Evolutionary conservation across 2,113 vertebrate genomes (phyloP).

Genomic region (Apaloderma vittatum): DNA sequence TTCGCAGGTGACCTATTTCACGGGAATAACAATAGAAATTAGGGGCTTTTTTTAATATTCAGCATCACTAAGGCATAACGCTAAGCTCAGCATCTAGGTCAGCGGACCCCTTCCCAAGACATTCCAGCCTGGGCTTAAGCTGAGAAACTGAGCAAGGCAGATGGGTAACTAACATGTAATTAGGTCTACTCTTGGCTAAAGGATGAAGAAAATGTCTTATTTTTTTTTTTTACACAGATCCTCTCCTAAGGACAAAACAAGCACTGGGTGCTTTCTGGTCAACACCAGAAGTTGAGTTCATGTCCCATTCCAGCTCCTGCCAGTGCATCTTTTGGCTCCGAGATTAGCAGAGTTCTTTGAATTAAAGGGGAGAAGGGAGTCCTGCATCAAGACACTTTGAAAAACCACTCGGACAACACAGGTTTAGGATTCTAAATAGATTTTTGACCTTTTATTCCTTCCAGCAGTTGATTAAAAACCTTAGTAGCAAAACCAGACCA

Average conservation of each 20-base stretch:
- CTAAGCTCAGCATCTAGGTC: not conserved
- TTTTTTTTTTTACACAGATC: no score
- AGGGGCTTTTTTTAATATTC: not conserved
- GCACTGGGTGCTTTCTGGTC: accelerated
- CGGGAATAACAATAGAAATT: not conserved
- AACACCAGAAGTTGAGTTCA: not conserved
- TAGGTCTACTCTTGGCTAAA: not conserved
- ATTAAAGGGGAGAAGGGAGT: not conserved
- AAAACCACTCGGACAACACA: not conserved
- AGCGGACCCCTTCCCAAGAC: no score
- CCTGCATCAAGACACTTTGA: not conserved
- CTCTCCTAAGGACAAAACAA: not conserved
- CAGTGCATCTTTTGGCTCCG: accelerated
- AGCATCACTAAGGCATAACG: accelerated
- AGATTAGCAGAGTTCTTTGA: not conserved
- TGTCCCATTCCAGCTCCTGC: accelerated
- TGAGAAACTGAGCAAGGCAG: accelerated
- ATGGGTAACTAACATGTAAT: not conserved
- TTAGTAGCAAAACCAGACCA: slow-evolving; percentile 40
- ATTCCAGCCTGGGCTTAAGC: not conserved
- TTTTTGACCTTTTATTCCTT: slow-evolving; percentile 42
- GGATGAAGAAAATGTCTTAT: not conserved
- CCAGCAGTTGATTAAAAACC: not conserved
- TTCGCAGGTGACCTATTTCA: not conserved
- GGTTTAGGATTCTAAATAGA: not conserved